Evolutionary conservation across 2,888 invertebrate genomes (phyloP).

Genomic region (Drosophila mayaguana): DNA sequence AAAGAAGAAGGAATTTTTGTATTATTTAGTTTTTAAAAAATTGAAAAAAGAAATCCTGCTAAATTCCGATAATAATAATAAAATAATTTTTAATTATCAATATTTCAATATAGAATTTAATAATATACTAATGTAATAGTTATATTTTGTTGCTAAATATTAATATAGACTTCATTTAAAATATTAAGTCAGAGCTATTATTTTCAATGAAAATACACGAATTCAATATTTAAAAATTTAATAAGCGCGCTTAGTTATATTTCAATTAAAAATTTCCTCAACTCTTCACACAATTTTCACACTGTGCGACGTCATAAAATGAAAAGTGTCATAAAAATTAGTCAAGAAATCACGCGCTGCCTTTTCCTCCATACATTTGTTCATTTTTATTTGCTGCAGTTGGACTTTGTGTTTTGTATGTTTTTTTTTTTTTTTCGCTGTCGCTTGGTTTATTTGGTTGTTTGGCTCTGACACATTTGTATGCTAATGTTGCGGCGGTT

Average conservation of each 20-base stretch:
- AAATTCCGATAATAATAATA: too few relatives aligned
- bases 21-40: too few relatives aligned
- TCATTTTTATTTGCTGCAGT: constrained; percentile 21
- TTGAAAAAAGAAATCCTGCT: too few relatives aligned
- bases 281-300: neutral
- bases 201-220: too few relatives aligned
- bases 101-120: too few relatives aligned
- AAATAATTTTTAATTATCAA: too few relatives aligned
- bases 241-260: neutral
- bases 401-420: constrained; percentile 4
- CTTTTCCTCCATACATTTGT: constrained; percentile 25
- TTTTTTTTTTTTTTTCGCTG: constrained; percentile 30
- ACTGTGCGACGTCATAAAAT: constrained; percentile 61
- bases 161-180: too few relatives aligned
- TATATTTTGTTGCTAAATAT: too few relatives aligned
- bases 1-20: too few relatives aligned
- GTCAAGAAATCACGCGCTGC: constrained; percentile 78
- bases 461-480: constrained; percentile 78
- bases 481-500: constrained; percentile 70
- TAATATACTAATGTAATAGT: too few relatives aligned
- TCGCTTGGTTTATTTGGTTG: constrained; percentile 61
- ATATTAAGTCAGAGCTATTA: too few relatives aligned
- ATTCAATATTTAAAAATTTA: too few relatives aligned
- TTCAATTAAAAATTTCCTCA: neutral
- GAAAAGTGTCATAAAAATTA: constrained; percentile 82